Evolutionary conservation across 92 coral and sea anemone species (phyloP).

Genomic region (Blastomussa wellsi): DNA sequence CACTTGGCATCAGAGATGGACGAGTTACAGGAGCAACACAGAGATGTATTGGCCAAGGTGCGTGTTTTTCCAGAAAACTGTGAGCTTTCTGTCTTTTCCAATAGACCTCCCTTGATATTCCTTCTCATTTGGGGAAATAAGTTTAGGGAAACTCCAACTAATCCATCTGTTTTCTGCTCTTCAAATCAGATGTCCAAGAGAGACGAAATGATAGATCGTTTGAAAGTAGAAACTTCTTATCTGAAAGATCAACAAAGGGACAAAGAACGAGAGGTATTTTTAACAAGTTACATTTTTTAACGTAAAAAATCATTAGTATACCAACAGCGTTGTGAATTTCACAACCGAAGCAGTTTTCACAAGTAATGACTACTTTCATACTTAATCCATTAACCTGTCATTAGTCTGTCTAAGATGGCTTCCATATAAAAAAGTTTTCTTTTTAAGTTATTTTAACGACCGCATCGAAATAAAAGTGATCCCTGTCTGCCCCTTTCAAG

Average conservation of each 20-base stretch:
- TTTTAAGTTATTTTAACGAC: no score
- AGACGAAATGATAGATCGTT: constrained; percentile 92
- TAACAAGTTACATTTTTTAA: no score
- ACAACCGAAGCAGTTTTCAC: no score
- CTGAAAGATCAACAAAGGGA: constrained; percentile 87
- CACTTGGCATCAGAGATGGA: constrained; percentile 92
- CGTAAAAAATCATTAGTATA: no score
- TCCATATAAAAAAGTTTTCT: no score
- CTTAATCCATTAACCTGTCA: no score
- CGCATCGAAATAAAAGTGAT: no score
- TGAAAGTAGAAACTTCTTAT: constrained; percentile 81
- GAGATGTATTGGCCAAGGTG: constrained; percentile 90
- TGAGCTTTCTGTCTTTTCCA: background rate
- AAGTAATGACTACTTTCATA: no score
- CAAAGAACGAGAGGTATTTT: constrained; percentile 92
- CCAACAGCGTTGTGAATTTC: no score
- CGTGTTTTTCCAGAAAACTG: no score
- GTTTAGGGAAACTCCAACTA: background rate
- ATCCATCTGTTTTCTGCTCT: background rate
- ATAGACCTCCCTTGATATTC: background rate
- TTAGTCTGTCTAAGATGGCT: no score
- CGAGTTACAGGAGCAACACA: constrained; percentile 84
- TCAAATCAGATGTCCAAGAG: constrained; percentile 70
- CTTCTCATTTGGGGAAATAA: background rate
- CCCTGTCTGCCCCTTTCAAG: no score